Evolutionary conservation across 2,113 vertebrate species (phyloP).

Genomic region (Xyrauchen texanus): DNA sequence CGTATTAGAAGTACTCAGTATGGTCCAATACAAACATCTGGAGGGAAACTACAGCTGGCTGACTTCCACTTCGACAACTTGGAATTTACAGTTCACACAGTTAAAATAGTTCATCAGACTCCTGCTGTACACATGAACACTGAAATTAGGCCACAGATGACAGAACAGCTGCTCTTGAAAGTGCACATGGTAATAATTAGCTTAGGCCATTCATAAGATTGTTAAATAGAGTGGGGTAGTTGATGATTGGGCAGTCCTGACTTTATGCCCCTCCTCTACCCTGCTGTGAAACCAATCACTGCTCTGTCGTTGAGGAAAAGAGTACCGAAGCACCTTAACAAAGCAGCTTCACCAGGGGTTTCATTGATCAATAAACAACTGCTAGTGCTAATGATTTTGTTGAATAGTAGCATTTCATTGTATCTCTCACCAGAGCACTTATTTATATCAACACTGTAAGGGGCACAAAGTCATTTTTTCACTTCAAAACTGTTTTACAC

Average conservation of each 20-base stretch:
- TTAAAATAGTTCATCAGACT: slow-evolving; percentile 30
- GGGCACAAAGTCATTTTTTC: too few relatives aligned
- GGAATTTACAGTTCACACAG: slow-evolving; percentile 29
- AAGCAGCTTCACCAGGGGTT: too few relatives aligned
- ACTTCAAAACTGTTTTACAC: background rate
- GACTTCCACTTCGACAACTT: slow-evolving; percentile 12
- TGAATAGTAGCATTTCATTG: too few relatives aligned
- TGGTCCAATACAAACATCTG: slow-evolving; percentile 31
- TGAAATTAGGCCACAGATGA: slow-evolving; percentile 37
- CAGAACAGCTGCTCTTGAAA: slow-evolving; percentile 21
- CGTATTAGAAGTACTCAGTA: background rate
- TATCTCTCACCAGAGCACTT: too few relatives aligned
- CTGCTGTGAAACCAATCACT: background rate
- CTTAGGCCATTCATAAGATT: background rate
- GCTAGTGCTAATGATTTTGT: background rate
- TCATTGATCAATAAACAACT: background rate
- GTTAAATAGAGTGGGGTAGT: background rate
- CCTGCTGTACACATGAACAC: slow-evolving; percentile 28
- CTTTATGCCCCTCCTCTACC: background rate
- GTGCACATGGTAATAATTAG: slow-evolving; percentile 39
- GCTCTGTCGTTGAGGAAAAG: background rate
- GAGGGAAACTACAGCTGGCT: slow-evolving; percentile 17
- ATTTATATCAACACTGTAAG: too few relatives aligned
- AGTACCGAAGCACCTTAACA: background rate
- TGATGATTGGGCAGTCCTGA: background rate